phyloP scores from a whole-genome alignment of 2,797 vertebrate species.

The Gobionotothen gibberifrons region DNA sequence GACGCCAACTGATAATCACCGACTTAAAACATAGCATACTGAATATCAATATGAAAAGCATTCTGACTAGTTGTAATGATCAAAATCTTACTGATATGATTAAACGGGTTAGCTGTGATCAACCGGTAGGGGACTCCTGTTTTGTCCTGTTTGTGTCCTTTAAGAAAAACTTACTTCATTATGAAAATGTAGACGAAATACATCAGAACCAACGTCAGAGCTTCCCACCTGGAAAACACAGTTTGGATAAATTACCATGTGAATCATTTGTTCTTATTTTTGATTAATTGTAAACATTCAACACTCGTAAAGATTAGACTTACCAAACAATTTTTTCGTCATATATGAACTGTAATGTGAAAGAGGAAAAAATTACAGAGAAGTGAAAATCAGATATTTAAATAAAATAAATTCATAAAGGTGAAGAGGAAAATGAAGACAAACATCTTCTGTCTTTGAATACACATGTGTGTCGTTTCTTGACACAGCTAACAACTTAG shows the following conservation, averaged over 20 bases:
- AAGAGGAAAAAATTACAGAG: constrained; percentile 19
- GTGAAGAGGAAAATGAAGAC: too few relatives aligned
- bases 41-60: not conserved
- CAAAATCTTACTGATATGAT: not conserved
- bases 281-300: not conserved
- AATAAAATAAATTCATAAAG: not conserved
- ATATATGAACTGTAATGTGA: constrained; percentile 91
- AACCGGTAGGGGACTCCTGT: not conserved
- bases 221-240: constrained; percentile 91
- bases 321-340: constrained; percentile 96
- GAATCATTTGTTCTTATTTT: not conserved
- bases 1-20: not conserved
- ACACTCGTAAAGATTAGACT: constrained; percentile 69
- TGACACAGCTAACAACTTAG: too few relatives aligned
- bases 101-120: not conserved
- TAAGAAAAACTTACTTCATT: constrained; percentile 93
- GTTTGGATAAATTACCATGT: not conserved
- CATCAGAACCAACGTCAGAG: constrained; percentile 92
- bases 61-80: not conserved
- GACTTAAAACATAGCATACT: not conserved
- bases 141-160: not conserved
- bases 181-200: constrained; percentile 95
- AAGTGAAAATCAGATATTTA: constrained; percentile 2
- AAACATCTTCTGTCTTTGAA: too few relatives aligned
- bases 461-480: too few relatives aligned